Evolutionary conservation across 2,113 vertebrate species (phyloP).

Genomic region (Vidua chalybeata): DNA sequence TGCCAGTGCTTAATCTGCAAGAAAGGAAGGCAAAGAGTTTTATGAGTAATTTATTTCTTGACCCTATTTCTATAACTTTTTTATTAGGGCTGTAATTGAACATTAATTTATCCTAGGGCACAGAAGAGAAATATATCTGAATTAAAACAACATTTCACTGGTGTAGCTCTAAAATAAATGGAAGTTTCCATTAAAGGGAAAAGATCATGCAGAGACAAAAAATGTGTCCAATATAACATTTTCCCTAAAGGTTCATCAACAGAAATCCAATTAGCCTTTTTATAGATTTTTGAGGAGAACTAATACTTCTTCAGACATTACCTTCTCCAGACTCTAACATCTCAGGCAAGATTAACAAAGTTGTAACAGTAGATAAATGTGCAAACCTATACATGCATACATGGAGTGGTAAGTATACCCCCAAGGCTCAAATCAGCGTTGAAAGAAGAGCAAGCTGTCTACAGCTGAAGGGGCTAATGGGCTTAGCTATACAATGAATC

Average conservation of each 20-base stretch:
- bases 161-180: not conserved
- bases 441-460: not conserved
- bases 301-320: not conserved
- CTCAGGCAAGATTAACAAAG: not conserved
- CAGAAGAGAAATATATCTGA: not conserved
- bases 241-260: not conserved
- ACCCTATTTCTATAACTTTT: not conserved
- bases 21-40: conserved; percentile 33
- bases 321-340: not conserved
- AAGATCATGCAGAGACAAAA: not conserved
- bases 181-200: not conserved
- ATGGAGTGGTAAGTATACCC: not conserved
- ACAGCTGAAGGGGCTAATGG: not conserved
- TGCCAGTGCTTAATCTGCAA: conserved; percentile 98
- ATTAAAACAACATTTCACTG: not conserved
- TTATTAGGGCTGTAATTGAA: conserved; percentile 17
- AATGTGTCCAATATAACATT: not conserved
- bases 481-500: not conserved
- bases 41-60: not conserved
- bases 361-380: not conserved
- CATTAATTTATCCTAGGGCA: not conserved
- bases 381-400: not conserved
- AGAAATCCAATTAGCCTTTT: not conserved
- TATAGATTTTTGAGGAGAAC: not conserved
- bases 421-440: not conserved